Percentiles rank a stretch among this genome's conserved stretches.
phyloP scores from a whole-genome alignment of 2,113 vertebrate species.

The Platysteira castanea region DNA sequence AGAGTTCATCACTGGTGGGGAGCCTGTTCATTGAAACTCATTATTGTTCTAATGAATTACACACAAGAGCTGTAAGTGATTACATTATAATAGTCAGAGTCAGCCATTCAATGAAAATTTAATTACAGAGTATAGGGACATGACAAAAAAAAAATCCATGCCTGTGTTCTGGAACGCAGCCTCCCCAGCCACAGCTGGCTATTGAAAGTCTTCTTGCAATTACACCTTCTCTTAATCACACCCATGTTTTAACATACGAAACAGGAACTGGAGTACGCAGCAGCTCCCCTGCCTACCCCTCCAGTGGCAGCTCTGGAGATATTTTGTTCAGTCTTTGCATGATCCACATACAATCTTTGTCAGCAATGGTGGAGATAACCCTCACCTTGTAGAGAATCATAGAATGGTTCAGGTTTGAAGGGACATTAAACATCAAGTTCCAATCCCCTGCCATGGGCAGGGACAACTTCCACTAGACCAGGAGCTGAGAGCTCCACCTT shows the following conservation, averaged over 20 bases:
- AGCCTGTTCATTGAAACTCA: slow-evolving; percentile 48
- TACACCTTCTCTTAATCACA: not conserved
- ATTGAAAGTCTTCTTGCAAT: not conserved
- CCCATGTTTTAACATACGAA: not conserved
- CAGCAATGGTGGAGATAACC: not conserved
- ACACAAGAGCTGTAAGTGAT: slow-evolving; percentile 23
- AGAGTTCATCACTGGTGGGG: slow-evolving; percentile 33
- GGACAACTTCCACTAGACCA: not conserved
- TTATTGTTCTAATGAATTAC: slow-evolving; percentile 67
- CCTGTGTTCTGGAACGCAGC: slow-evolving; percentile 13
- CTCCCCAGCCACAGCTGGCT: not conserved
- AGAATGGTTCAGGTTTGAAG: no score
- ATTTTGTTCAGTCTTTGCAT: not conserved
- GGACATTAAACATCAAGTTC: not conserved
- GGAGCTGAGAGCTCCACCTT: not conserved
- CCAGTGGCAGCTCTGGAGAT: not conserved
- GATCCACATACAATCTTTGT: not conserved
- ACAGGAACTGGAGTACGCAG: not conserved
- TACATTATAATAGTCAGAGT: slow-evolving; percentile 48
- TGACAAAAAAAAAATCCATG: not conserved
- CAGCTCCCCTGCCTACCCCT: not conserved
- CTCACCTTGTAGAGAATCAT: not conserved
- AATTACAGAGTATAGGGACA: slow-evolving; percentile 33
- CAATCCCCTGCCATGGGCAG: not conserved
- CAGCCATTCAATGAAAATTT: slow-evolving; percentile 60